phyloP scores from a whole-genome alignment of 2,888 invertebrate species.

The Orthosia incerta region DNA sequence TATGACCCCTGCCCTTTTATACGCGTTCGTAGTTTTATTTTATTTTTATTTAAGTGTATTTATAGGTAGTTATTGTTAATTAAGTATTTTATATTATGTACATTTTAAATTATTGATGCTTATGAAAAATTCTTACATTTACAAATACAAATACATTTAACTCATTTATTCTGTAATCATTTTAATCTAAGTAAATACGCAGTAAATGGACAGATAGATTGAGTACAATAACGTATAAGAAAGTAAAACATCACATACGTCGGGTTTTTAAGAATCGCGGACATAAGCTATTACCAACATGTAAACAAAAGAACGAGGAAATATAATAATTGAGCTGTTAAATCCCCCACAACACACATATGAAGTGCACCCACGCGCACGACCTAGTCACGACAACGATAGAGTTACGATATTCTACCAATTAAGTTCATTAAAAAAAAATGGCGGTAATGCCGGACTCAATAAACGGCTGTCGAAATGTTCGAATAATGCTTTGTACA shows the following conservation, averaged over 20 bases:
- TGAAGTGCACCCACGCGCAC: constrained; percentile 17
- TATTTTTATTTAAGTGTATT: too few species aligned
- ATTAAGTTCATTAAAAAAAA: constrained; percentile 42
- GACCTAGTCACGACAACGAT: constrained; percentile 29
- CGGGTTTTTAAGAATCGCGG: not conserved
- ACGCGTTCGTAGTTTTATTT: too few species aligned
- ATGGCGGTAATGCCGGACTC: constrained; percentile 24
- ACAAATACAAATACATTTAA: too few species aligned
- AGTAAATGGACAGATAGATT: too few species aligned
- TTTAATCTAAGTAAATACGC: too few species aligned
- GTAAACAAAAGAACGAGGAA: constrained; percentile 42
- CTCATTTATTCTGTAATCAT: too few species aligned
- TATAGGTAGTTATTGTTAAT: too few species aligned
- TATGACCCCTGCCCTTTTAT: too few species aligned
- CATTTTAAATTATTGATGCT: too few species aligned
- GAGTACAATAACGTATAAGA: not conserved
- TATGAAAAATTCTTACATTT: too few species aligned
- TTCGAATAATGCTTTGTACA: constrained; percentile 13
- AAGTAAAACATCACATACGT: not conserved
- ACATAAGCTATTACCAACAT: constrained; percentile 33
- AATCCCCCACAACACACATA: constrained; percentile 6
- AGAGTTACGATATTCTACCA: constrained; percentile 46
- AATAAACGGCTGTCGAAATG: constrained; percentile 49
- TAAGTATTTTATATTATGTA: too few species aligned
- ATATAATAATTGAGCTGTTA: constrained; percentile 21